Percentiles rank a stretch among this genome's conserved stretches.
These are phyloP conservation scores for Amphipoea oculea DNA, from an alignment of 2,888 invertebrate genomes.

Conservation along the genomic window DNA sequence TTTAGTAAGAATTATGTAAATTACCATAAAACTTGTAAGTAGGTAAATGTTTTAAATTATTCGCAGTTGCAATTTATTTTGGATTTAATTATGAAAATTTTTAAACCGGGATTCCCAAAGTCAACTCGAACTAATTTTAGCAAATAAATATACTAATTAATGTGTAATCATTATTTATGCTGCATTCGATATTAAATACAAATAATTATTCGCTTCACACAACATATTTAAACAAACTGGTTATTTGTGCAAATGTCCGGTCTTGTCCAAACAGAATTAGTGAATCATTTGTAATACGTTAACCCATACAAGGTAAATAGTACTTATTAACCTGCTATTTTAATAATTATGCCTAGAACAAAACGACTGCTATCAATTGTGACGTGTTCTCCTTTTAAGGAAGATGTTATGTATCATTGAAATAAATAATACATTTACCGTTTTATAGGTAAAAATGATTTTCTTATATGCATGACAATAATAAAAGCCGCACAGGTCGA, in stretches of 20 bases:
- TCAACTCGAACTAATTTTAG: neutral
- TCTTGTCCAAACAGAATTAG: constrained; percentile 38
- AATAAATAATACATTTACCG: neutral
- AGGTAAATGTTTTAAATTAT: neutral
- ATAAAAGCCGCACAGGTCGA: neutral
- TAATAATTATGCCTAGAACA: constrained; percentile 2
- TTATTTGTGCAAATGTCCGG: constrained; percentile 45
- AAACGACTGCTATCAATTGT: constrained; percentile 9
- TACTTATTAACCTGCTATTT: constrained; percentile 2
- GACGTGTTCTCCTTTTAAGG: neutral
- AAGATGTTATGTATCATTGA: neutral
- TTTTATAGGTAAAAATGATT: neutral
- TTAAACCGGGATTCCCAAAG: no score
- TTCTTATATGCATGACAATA: neutral
- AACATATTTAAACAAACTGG: constrained; percentile 28
- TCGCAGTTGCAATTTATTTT: neutral
- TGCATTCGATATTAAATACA: constrained; percentile 13
- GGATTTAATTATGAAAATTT: neutral
- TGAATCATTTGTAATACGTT: constrained; percentile 42
- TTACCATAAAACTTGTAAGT: neutral
- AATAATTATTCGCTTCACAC: constrained; percentile 35
- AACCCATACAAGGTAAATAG: constrained; percentile 33
- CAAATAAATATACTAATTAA: constrained; percentile 4
- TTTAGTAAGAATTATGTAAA: neutral
- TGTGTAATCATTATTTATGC: constrained; percentile 7